Evolutionary conservation across 2,888 invertebrate species (phyloP).

Genomic region (Himalopsyche tibetana): DNA sequence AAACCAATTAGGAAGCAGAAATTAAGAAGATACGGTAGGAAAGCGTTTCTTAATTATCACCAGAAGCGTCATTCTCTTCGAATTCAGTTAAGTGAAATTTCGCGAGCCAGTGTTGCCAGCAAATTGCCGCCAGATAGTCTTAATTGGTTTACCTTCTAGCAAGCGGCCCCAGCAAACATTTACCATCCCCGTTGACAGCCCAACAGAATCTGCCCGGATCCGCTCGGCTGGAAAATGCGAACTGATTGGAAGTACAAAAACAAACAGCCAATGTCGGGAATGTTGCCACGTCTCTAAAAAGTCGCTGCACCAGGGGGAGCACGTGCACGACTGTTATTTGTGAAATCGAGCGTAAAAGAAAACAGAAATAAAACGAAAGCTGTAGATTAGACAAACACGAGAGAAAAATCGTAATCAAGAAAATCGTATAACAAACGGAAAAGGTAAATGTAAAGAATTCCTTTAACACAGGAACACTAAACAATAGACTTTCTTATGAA

Average conservation of each 20-base stretch:
- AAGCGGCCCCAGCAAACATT: slow-evolving; percentile 58
- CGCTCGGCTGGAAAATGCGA: slow-evolving; percentile 62
- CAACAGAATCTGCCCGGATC: slow-evolving; percentile 28
- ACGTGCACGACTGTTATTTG: slow-evolving; percentile 57
- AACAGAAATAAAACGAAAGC: slow-evolving; percentile 51
- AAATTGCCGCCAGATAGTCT: slow-evolving; percentile 59
- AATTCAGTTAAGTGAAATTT: slow-evolving; percentile 49
- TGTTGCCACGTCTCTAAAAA: slow-evolving; percentile 55
- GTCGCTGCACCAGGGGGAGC: slow-evolving; percentile 58
- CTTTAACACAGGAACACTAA: neutral
- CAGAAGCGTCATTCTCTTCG: slow-evolving; percentile 39
- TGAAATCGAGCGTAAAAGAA: slow-evolving; percentile 61
- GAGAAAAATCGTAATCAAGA: slow-evolving; percentile 44
- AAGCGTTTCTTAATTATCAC: slow-evolving; percentile 29
- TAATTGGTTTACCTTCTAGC: slow-evolving; percentile 64
- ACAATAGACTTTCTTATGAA: neutral
- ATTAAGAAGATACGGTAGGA: neutral
- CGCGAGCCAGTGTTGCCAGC: slow-evolving; percentile 49
- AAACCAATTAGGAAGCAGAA: neutral
- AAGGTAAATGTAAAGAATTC: slow-evolving; percentile 6
- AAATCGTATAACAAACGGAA: slow-evolving; percentile 43
- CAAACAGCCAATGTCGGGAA: slow-evolving; percentile 59
- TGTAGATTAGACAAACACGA: slow-evolving; percentile 47
- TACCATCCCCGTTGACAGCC: slow-evolving; percentile 49
- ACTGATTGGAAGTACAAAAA: slow-evolving; percentile 65